A percentile compares a stretch with the other conserved stretches of the same genome.
Conservation (phyloP, 2,888 invertebrate genomes). For the Phengaris arion region DNA sequence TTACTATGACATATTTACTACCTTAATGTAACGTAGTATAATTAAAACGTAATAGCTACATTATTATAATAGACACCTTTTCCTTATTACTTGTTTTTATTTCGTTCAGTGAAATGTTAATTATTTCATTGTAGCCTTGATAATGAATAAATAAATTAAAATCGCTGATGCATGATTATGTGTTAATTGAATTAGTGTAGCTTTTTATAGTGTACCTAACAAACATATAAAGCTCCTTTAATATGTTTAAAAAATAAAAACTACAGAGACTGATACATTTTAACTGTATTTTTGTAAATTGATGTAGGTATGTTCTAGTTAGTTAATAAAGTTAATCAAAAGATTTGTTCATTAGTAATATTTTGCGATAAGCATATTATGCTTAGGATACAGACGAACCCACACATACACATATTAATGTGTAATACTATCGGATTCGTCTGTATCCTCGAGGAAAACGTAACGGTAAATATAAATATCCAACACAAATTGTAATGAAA, state of each 20-base stretch:
- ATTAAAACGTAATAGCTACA: too few species aligned
- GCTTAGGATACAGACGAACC: too few species aligned
- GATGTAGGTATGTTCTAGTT: background rate
- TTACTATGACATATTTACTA: too few species aligned
- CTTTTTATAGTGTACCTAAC: background rate
- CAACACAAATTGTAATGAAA: slow-evolving; percentile 7
- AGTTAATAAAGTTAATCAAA: background rate
- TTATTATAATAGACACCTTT: background rate
- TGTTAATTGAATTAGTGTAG: slow-evolving; percentile 1
- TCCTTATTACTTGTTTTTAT: background rate
- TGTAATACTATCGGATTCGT: background rate
- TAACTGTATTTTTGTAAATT: background rate
- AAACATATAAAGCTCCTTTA: too few species aligned
- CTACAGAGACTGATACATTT: background rate
- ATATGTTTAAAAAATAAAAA: background rate
- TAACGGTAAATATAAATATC: background rate
- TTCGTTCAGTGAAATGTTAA: slow-evolving; percentile 9
- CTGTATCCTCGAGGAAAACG: slow-evolving; percentile 13
- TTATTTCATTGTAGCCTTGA: background rate
- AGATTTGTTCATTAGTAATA: background rate
- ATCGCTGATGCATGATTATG: slow-evolving; percentile 14
- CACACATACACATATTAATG: background rate
- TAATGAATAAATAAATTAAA: background rate
- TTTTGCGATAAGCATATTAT: background rate
- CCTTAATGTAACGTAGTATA: too few species aligned